Percentiles rank a stretch among this genome's conserved stretches.
These are phyloP conservation scores for Myotis davidii DNA, from an alignment of 2,113 vertebrate genomes.

Conservation along the genomic window DNA sequence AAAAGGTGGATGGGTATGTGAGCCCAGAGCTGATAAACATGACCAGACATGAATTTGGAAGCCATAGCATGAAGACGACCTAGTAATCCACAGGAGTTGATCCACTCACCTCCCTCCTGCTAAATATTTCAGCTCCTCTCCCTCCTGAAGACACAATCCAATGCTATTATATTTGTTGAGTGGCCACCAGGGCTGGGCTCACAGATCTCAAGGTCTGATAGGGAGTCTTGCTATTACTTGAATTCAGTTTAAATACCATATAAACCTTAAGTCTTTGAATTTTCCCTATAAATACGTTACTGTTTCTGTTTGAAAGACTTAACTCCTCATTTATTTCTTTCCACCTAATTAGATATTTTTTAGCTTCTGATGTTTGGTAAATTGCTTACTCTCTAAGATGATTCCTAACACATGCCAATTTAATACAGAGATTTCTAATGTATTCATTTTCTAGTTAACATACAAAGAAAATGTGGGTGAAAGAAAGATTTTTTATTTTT, in stretches of 20 bases:
- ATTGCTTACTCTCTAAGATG: conserved; percentile 4
- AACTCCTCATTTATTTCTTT: conserved; percentile 26
- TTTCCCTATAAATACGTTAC: background rate
- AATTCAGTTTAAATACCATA: conserved; percentile 5
- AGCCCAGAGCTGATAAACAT: background rate
- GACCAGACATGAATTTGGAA: background rate
- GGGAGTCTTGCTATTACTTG: background rate
- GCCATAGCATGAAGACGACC: background rate
- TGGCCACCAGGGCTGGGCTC: background rate
- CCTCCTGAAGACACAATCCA: background rate
- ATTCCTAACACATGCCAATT: conserved; percentile 17
- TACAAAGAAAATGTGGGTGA: background rate
- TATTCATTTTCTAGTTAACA: conserved; percentile 28
- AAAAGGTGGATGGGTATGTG: background rate
- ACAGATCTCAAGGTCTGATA: background rate
- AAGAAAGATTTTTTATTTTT: background rate
- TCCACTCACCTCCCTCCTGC: background rate
- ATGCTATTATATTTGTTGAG: background rate
- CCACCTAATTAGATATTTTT: background rate
- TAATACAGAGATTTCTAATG: background rate
- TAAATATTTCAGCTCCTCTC: background rate
- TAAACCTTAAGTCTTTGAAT: conserved; percentile 14
- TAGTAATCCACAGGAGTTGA: background rate
- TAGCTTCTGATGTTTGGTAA: background rate
- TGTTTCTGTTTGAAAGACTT: background rate